Evolutionary conservation across 2,797 vertebrate species (phyloP), one percentile per base, ranked within the genome.

Genomic region (Lemur catta): DNA sequence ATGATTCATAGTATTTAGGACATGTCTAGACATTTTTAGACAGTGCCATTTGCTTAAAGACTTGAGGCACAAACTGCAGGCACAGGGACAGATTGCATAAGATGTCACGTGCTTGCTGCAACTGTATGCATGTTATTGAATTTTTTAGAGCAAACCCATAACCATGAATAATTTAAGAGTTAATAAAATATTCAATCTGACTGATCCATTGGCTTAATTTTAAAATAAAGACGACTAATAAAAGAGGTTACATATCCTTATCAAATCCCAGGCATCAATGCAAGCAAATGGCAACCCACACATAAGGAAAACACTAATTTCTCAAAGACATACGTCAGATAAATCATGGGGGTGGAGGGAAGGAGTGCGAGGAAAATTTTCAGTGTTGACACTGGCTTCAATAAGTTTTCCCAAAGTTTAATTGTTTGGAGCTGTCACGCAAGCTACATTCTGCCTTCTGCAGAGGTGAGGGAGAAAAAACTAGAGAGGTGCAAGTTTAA

Each of bases 161-260:
- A 69, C 26, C 65, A 97, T 99, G 97, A 98, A 98, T 98, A 98
- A 99, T 98, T 98, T 97, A 99, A 94, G 52, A 97, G 10, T 75
- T 98, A 98, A 98, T 98, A 97, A 98, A 98, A 98, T 98, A 98
- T 98, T 98, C 97, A 98, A 94, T 96, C 98, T 98, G 97, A 98
- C 96, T 98, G 98, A 98, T 98, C 97, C 88, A 98, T 92, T 93
- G 94, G 96, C 96, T 98, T 98, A 92, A 98, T 98, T 98, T 98
- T 93, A 97, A 98, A 98, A 96, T 86, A 94, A 96, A 96, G 97
- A 74, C 46, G 35, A 96, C 97, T 93, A 90, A 97, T 91, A 86
- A 96, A 41, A 4, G 28, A 30, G 93, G 93, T 95, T 52, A 22
- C 63, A 84, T 17, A 38, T 61, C 65, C 57, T 97, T 95, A 96